A percentile compares a stretch with the other conserved stretches of the same genome.
phyloP scores from a whole-genome alignment of 2,888 invertebrate genomes.

The Sthenelais limicola region DNA sequence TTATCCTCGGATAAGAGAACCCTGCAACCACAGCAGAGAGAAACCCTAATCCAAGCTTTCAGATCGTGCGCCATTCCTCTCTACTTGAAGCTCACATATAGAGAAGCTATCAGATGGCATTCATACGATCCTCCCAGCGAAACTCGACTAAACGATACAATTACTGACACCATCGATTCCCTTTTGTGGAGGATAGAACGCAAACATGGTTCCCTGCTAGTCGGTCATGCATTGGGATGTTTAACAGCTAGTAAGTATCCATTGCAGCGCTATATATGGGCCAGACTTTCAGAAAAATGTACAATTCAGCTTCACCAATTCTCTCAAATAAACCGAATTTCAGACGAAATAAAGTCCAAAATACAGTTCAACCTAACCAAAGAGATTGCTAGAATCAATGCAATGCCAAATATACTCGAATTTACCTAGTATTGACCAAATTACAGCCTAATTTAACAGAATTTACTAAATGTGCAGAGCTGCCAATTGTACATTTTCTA shows the following conservation, averaged over 20 bases:
- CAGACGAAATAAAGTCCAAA: too few species aligned
- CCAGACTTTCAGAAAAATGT: too few species aligned
- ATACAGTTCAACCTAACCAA: too few species aligned
- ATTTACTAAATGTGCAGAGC: too few species aligned
- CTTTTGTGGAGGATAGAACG: constrained; percentile 56
- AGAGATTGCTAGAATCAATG: too few species aligned
- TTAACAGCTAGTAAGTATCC: constrained; percentile 53
- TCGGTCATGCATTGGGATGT: constrained; percentile 61
- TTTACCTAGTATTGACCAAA: too few species aligned
- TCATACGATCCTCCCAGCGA: constrained; percentile 56
- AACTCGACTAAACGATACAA: constrained; percentile 55
- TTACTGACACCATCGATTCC: constrained; percentile 40
- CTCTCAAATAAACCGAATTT: too few species aligned
- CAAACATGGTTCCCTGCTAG: constrained; percentile 62
- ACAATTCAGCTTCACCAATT: too few species aligned
- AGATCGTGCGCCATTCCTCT: constrained; percentile 60
- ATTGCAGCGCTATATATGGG: too few species aligned
- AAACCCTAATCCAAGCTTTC: constrained; percentile 54
- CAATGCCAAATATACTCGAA: too few species aligned
- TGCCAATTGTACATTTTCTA: too few species aligned
- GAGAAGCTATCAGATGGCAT: constrained; percentile 63
- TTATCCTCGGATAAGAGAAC: constrained; percentile 53
- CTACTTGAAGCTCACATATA: constrained; percentile 64
- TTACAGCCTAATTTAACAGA: too few species aligned
- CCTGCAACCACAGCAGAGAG: constrained; percentile 56